Evolutionary conservation across 2,113 vertebrate genomes (phyloP).

Genomic region (Dromiciops gliroides): DNA sequence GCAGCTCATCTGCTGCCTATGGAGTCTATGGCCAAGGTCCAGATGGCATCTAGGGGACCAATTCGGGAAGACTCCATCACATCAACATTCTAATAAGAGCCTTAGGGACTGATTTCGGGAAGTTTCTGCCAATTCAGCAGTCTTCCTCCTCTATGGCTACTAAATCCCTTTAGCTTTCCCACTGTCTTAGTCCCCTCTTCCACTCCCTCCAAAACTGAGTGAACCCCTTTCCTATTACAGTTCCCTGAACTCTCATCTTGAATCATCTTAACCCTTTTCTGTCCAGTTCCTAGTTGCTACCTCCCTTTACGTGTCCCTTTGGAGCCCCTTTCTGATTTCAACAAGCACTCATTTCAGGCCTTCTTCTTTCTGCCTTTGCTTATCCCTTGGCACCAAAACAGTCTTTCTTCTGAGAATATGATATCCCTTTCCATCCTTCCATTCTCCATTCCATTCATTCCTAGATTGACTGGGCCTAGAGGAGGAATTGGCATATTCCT

Average conservation of each 20-base stretch:
- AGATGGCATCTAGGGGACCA: not conserved
- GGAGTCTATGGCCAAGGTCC: not conserved
- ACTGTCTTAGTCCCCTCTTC: not conserved
- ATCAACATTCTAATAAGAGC: not conserved
- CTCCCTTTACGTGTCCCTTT: not conserved
- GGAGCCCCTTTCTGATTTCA: not conserved
- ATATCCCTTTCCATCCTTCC: not conserved
- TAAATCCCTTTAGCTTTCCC: not conserved
- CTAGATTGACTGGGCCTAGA: not conserved
- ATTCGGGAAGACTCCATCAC: not conserved
- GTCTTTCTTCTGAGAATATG: not conserved
- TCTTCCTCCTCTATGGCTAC: not conserved
- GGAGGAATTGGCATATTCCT: not conserved
- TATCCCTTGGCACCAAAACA: not conserved
- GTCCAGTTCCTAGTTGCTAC: not conserved
- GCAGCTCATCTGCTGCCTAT: not conserved
- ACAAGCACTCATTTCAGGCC: not conserved
- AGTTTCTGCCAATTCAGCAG: not conserved
- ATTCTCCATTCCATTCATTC: not conserved
- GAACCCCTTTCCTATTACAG: not conserved
- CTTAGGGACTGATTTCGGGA: not conserved
- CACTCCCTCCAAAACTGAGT: not conserved
- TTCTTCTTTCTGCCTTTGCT: not conserved
- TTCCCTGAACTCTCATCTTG: not conserved
- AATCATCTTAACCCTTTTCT: not conserved